These are phyloP conservation scores for Cynodonichthys magdalenae DNA, from an alignment of 2,797 vertebrate genomes.

Conservation along the genomic window DNA sequence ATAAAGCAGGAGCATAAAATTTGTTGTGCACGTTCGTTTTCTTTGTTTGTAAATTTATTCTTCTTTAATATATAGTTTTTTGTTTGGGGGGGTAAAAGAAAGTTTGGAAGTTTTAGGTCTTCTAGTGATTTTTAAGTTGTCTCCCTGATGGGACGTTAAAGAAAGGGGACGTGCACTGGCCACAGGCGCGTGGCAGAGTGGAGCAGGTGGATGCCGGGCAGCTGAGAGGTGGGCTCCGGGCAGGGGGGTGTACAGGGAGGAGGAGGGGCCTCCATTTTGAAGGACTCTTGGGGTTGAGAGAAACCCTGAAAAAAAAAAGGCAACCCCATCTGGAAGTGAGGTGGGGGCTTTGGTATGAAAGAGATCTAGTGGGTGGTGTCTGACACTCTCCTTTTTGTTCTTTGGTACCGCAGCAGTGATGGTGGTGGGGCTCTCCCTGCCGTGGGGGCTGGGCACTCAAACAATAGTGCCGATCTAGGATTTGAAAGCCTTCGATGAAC, in stretches of 20 bases:
- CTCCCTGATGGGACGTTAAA: conserved; percentile 65
- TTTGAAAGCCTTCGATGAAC: conserved; percentile 81
- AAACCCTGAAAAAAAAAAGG: conserved; percentile 78
- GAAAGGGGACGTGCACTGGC: conserved; percentile 72
- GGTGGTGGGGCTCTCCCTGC: conserved; percentile 66
- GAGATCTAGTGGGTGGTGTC: conserved; percentile 87
- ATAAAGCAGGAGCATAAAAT: neutral
- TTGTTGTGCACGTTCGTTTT: neutral
- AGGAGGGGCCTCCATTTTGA: conserved; percentile 77
- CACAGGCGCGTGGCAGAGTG: conserved; percentile 78
- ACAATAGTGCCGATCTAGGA: conserved; percentile 84
- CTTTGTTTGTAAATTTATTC: conserved; percentile 1
- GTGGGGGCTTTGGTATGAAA: conserved; percentile 85
- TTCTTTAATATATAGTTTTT: no score
- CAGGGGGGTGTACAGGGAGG: conserved; percentile 53
- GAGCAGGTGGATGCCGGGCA: conserved; percentile 87
- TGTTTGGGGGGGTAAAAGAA: no score
- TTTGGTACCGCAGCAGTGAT: conserved; percentile 83
- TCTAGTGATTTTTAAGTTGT: conserved; percentile 72
- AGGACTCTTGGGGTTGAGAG: conserved; percentile 85
- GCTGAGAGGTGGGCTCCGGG: conserved; percentile 79
- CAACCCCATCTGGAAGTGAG: conserved; percentile 85
- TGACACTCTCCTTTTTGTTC: conserved; percentile 88
- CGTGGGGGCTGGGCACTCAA: conserved; percentile 80
- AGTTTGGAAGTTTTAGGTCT: conserved; percentile 30